Conservation (phyloP, 2,888 invertebrate genomes). For the Stenodera caucasica region DNA sequence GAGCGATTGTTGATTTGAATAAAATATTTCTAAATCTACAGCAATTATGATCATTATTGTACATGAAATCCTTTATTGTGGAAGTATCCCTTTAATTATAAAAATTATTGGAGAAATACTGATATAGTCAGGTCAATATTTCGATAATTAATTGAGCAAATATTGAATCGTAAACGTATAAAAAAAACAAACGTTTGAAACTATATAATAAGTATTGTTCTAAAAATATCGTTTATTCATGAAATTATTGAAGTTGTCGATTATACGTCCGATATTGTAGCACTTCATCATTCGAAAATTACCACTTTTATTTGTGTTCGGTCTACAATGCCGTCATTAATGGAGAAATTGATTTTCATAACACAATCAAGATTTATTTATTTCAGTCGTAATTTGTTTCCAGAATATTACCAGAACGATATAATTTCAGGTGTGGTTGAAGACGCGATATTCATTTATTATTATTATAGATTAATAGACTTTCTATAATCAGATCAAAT, state of each 20-base stretch:
- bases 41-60: neutral
- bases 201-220: slow-evolving; percentile 4
- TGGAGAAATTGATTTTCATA: slow-evolving; percentile 26
- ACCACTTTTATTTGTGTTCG: slow-evolving; percentile 25
- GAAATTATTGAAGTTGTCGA: slow-evolving; percentile 15
- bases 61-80: no score
- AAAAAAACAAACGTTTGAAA: no score
- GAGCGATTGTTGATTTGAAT: no score
- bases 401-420: no score
- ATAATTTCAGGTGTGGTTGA: no score
- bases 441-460: no score
- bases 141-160: neutral
- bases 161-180: no score
- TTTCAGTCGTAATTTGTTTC: neutral
- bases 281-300: slow-evolving; percentile 15
- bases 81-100: no score
- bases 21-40: neutral
- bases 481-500: no score
- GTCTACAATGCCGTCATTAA: slow-evolving; percentile 21
- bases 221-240: neutral
- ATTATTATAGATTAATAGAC: no score
- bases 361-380: slow-evolving; percentile 7
- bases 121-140: no score
- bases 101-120: no score
- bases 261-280: slow-evolving; percentile 2